Percentiles rank a stretch among this genome's conserved stretches.
These are phyloP conservation scores for Lagorchestes hirsutus DNA, from an alignment of 2,797 vertebrate species.

Conservation along the genomic window DNA sequence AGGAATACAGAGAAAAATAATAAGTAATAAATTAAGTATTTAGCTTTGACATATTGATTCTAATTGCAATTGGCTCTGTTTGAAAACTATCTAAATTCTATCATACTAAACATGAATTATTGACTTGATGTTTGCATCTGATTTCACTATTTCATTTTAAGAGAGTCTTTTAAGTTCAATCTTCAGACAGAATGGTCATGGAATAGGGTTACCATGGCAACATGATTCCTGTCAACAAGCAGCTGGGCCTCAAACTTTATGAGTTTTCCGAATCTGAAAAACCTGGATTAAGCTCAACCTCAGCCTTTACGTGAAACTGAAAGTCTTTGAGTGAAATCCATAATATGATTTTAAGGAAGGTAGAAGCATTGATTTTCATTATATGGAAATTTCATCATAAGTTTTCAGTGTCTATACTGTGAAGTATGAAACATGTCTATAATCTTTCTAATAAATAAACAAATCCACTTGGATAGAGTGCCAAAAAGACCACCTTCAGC, in stretches of 20 bases:
- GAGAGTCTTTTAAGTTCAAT: conserved; percentile 55
- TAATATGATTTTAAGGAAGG: conserved; percentile 1
- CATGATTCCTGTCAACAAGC: conserved; percentile 14
- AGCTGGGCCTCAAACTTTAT: conserved; percentile 44
- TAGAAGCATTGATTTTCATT: background rate
- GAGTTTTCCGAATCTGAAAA: conserved; percentile 23
- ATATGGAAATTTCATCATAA: background rate
- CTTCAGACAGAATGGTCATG: conserved; percentile 16
- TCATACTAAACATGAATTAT: background rate
- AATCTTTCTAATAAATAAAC: background rate
- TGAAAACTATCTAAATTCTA: background rate
- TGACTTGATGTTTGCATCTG: conserved; percentile 31
- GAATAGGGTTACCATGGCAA: conserved; percentile 59
- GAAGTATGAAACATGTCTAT: background rate
- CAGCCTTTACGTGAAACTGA: background rate
- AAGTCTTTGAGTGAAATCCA: background rate
- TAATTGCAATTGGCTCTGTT: background rate
- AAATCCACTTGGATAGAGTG: background rate
- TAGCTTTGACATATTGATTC: background rate
- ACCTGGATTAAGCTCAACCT: conserved; percentile 27
- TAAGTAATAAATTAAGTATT: background rate
- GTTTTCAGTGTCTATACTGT: background rate
- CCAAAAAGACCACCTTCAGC: background rate
- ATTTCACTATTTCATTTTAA: background rate
- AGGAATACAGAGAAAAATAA: background rate